A percentile compares a stretch with the other conserved stretches of the same genome.
Evolutionary conservation across 2,888 invertebrate genomes (phyloP).

Genomic region (Diploptera punctata): DNA sequence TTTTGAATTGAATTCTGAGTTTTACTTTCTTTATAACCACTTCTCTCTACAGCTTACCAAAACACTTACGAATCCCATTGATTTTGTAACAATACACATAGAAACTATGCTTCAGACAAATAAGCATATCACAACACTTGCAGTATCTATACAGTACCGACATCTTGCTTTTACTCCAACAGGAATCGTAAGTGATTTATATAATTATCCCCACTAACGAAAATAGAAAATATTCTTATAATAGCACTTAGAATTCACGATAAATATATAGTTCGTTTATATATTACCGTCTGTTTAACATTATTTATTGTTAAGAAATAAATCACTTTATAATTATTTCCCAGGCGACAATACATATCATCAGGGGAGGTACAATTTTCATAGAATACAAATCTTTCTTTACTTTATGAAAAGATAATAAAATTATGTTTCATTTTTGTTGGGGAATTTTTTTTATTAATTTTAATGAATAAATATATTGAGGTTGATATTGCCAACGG

Average conservation of each 20-base stretch:
- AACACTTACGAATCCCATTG: constrained; percentile 7
- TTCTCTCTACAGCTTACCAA: constrained; percentile 6
- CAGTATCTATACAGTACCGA: neutral
- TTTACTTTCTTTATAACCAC: neutral
- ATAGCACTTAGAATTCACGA: constrained; percentile 29
- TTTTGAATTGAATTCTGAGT: neutral
- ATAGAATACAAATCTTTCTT: constrained; percentile 24
- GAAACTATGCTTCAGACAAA: too few species aligned
- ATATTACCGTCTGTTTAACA: constrained; percentile 23
- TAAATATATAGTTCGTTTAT: constrained; percentile 23
- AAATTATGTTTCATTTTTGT: constrained; percentile 8
- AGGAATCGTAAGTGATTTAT: constrained; percentile 15
- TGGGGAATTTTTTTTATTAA: neutral
- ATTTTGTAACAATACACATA: neutral
- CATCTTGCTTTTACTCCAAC: neutral
- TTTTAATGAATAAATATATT: constrained; percentile 21
- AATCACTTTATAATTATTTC: constrained; percentile 20
- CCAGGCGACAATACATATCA: constrained; percentile 22
- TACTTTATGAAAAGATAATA: constrained; percentile 18
- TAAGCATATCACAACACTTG: neutral
- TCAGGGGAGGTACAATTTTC: constrained; percentile 24
- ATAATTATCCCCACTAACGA: constrained; percentile 14
- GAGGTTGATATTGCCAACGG: constrained; percentile 31
- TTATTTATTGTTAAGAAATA: constrained; percentile 24
- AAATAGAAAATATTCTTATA: constrained; percentile 28